A percentile compares a stretch with the other conserved stretches of the same genome.
These are phyloP conservation scores for Dendrocopos noguchii DNA, from an alignment of 2,113 vertebrate genomes.

Conservation along the genomic window DNA sequence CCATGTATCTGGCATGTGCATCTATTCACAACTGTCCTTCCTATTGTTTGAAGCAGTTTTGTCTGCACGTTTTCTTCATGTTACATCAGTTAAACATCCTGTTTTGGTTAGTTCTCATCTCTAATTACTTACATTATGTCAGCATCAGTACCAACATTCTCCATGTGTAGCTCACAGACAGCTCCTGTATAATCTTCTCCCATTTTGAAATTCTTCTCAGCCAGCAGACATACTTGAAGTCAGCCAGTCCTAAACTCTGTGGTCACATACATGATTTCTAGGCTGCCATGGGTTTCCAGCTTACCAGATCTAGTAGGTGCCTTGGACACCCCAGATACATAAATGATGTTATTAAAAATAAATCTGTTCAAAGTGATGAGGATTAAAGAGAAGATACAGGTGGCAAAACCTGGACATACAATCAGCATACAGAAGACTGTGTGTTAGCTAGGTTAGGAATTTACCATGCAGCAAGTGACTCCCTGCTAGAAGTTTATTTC, in stretches of 20 bases:
- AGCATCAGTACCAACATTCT: conserved; percentile 29
- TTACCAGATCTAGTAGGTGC: not conserved
- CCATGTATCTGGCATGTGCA: not conserved
- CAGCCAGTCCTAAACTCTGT: not conserved
- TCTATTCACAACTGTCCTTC: not conserved
- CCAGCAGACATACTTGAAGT: not conserved
- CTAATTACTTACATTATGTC: conserved; percentile 29
- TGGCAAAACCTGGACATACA: not conserved
- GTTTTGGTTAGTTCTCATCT: conserved; percentile 4
- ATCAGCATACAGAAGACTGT: not conserved
- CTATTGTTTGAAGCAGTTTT: not conserved
- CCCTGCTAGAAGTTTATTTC: not conserved
- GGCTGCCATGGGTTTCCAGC: not conserved
- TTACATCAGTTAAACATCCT: conserved; percentile 46
- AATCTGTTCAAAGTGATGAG: not conserved
- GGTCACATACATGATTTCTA: not conserved
- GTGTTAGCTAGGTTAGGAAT: not conserved
- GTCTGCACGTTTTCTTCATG: not conserved
- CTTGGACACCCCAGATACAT: not conserved
- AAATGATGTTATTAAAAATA: not conserved
- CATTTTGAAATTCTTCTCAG: not conserved
- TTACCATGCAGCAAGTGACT: not conserved
- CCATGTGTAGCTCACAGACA: not conserved
- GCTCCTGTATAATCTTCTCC: not conserved
- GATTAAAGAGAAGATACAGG: not conserved